These are phyloP conservation scores for Drosophila lacicola DNA, from an alignment of 2,888 invertebrate genomes.

Conservation along the genomic window DNA sequence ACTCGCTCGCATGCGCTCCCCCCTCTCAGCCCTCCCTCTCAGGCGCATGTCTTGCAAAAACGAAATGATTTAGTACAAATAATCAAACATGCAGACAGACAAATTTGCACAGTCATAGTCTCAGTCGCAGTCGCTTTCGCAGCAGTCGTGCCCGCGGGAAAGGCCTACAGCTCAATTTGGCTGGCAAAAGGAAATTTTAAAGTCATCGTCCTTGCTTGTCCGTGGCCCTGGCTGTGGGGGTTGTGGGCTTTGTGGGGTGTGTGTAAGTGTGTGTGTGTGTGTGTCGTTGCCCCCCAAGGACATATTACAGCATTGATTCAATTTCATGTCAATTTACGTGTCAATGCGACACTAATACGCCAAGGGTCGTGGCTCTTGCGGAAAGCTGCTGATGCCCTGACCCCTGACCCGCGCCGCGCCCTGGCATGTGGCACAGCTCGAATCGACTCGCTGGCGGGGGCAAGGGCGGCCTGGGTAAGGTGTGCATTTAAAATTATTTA, in stretches of 20 bases:
- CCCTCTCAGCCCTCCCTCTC: background rate
- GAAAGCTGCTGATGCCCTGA: conserved; percentile 37
- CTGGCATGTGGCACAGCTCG: conserved; percentile 29
- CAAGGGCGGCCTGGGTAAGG: conserved; percentile 38
- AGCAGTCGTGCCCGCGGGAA: conserved; percentile 9
- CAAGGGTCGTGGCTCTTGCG: conserved; percentile 63
- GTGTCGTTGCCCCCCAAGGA: conserved; percentile 81
- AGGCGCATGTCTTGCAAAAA: conserved; percentile 33
- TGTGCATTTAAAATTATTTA: conserved; percentile 82
- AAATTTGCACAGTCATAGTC: conserved; percentile 71
- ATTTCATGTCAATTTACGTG: conserved; percentile 86
- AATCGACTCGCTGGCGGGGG: background rate
- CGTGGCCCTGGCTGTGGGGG: conserved; percentile 33
- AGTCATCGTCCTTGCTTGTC: conserved; percentile 72
- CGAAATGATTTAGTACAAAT: conserved; percentile 73
- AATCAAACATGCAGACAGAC: conserved; percentile 73
- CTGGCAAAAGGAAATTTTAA: conserved; percentile 74
- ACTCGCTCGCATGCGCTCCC: conserved; percentile 33
- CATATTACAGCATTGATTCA: conserved; percentile 85
- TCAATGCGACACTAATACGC: conserved; percentile 85
- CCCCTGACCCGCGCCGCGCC: conserved; percentile 41
- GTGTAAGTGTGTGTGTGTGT: conserved; percentile 12
- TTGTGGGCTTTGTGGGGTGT: background rate
- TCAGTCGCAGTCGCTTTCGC: background rate
- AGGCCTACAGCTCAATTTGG: conserved; percentile 80